Conservation (phyloP, 2,888 invertebrate genomes). For the Polydesmus complanatus region DNA sequence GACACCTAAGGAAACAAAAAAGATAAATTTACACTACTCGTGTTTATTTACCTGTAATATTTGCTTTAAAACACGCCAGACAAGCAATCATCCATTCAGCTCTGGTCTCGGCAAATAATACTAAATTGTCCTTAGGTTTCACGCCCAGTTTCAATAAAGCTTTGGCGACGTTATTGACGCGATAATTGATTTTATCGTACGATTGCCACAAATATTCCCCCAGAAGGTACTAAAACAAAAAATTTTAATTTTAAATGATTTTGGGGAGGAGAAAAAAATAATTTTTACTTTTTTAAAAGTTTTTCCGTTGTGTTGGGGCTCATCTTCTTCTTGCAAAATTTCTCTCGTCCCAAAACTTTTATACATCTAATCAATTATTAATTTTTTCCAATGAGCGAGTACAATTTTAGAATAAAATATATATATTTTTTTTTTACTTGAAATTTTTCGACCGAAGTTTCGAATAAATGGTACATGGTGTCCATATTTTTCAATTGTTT, state of each 20-base stretch:
- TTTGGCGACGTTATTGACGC: slow-evolving; percentile 62
- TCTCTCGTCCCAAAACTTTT: slow-evolving; percentile 78
- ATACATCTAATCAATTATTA: too few relatives aligned
- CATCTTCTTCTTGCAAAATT: slow-evolving; percentile 84
- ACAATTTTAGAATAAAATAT: too few relatives aligned
- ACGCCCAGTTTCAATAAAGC: slow-evolving; percentile 71
- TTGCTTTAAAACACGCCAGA: slow-evolving; percentile 89
- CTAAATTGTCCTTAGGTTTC: slow-evolving; percentile 57
- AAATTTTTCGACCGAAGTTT: slow-evolving; percentile 59
- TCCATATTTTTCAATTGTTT: slow-evolving; percentile 13
- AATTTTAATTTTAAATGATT: too few relatives aligned
- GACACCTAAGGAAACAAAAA: too few relatives aligned
- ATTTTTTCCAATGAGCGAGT: too few relatives aligned
- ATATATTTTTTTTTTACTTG: too few relatives aligned
- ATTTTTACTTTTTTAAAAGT: slow-evolving; percentile 96
- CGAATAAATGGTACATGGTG: slow-evolving; percentile 50
- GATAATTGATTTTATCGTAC: slow-evolving; percentile 59
- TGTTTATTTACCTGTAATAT: slow-evolving; percentile 59
- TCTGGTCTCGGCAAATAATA: slow-evolving; percentile 92
- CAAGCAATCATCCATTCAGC: slow-evolving; percentile 97
- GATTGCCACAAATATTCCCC: slow-evolving; percentile 86
- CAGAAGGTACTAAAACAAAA: slow-evolving; percentile 15
- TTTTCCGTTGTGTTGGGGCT: slow-evolving; percentile 82
- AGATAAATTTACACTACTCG: too few relatives aligned
- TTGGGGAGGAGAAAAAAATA: too few relatives aligned